These are phyloP conservation scores for Eptatretus atami DNA, from an alignment of 2,797 vertebrate genomes.

Conservation along the genomic window DNA sequence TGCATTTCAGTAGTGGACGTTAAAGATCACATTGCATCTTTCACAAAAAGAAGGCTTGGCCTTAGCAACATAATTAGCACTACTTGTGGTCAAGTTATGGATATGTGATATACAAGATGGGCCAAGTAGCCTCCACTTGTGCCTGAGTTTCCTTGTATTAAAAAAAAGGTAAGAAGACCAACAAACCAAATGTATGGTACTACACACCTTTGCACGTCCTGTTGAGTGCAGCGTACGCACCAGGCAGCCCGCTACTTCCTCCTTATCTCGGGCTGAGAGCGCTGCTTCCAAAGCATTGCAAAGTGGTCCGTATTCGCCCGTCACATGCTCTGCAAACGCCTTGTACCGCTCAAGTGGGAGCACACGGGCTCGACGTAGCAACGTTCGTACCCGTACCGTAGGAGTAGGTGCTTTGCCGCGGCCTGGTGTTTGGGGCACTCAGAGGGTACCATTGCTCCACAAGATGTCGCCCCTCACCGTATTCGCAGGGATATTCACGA, in stretches of 20 bases:
- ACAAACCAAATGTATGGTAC: not conserved
- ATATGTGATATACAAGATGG: too few relatives aligned
- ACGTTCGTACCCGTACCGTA: constrained; percentile 75
- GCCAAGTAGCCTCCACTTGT: too few relatives aligned
- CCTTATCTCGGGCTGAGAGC: constrained; percentile 88
- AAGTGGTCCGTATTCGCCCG: constrained; percentile 83
- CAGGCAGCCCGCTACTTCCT: constrained; percentile 78
- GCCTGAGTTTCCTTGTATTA: too few relatives aligned
- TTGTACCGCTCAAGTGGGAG: constrained; percentile 99
- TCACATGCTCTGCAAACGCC: constrained; percentile 90
- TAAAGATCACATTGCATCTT: too few relatives aligned
- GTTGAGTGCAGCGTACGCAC: constrained; percentile 96
- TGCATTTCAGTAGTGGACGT: too few relatives aligned
- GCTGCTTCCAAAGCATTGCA: constrained; percentile 67
- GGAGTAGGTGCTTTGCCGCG: constrained; percentile 62
- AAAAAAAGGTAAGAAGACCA: too few relatives aligned
- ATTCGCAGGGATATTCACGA: constrained; percentile 20
- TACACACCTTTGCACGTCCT: constrained; percentile 74
- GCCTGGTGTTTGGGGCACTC: constrained; percentile 39
- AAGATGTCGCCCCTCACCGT: constrained; percentile 49
- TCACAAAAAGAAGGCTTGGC: too few relatives aligned
- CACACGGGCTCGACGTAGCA: constrained; percentile 84
- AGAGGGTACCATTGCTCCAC: constrained; percentile 88
- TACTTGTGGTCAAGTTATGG: too few relatives aligned
- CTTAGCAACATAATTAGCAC: too few relatives aligned